phyloP scores from a whole-genome alignment of 2,113 vertebrate genomes.

The Vombatus ursinus region DNA sequence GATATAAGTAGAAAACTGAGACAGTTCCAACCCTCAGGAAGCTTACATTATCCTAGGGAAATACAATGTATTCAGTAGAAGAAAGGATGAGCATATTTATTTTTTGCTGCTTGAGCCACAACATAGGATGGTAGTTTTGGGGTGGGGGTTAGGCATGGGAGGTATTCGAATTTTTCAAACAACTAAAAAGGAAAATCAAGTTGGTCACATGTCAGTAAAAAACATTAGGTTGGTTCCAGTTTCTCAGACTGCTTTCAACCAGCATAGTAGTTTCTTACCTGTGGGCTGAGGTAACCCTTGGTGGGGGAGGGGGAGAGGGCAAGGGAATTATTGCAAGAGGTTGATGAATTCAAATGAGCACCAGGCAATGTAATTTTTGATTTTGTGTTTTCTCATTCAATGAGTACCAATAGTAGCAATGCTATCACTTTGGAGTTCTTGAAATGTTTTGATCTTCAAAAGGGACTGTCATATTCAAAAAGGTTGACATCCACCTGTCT shows the following conservation, averaged over 20 bases:
- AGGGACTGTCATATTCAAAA: neutral
- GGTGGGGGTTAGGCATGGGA: neutral
- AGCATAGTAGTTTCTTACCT: neutral
- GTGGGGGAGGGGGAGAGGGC: fast-evolving
- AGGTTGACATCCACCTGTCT: neutral
- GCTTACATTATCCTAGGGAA: neutral
- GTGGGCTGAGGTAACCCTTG: neutral
- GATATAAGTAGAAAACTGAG: neutral
- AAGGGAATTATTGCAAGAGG: neutral
- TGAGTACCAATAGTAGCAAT: neutral
- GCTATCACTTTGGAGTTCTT: neutral
- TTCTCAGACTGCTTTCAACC: neutral
- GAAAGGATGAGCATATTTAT: neutral
- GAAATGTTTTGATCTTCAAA: neutral
- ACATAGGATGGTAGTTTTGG: neutral
- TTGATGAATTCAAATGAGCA: neutral
- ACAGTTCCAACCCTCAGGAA: neutral
- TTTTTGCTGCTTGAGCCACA: constrained; percentile 14
- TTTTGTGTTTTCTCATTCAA: neutral
- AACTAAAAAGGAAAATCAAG: neutral
- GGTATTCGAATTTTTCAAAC: neutral
- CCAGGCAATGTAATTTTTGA: neutral
- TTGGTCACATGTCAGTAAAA: neutral
- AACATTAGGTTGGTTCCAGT: neutral
- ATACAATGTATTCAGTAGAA: neutral